Conservation (phyloP, 2,113 vertebrate genomes). For the Vulpes vulpes region DNA sequence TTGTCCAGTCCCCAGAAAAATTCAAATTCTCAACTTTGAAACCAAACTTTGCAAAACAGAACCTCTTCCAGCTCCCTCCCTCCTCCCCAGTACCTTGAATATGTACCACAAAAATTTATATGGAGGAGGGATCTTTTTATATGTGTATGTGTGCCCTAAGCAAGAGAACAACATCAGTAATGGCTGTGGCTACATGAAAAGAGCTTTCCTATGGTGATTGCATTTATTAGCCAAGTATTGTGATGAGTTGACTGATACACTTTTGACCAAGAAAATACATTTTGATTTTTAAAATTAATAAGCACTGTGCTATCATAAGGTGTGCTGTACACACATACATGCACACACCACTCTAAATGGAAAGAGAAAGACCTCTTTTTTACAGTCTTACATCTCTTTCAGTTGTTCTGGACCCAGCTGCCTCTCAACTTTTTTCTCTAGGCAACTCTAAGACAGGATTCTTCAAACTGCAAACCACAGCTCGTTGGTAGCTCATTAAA, state of each 20-base stretch:
- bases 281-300: background rate
- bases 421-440: background rate
- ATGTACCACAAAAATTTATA: background rate
- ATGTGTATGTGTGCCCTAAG: background rate
- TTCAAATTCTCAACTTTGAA: conserved; percentile 1
- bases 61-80: background rate
- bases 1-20: background rate
- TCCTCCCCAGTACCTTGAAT: background rate
- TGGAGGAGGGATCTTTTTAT: background rate
- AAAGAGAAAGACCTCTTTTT: background rate
- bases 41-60: background rate
- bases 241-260: background rate
- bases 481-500: background rate
- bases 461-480: background rate
- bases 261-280: background rate
- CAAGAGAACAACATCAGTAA: background rate
- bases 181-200: background rate
- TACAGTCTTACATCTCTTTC: background rate
- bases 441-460: background rate
- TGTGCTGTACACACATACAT: background rate
- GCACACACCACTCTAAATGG: background rate
- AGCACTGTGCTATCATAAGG: background rate
- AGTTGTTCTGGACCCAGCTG: background rate
- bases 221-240: background rate
- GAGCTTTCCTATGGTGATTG: background rate